Percentiles rank a stretch among this genome's conserved stretches.
phyloP scores from a whole-genome alignment of 2,888 invertebrate genomes.

The Carterocephalus palaemon region DNA sequence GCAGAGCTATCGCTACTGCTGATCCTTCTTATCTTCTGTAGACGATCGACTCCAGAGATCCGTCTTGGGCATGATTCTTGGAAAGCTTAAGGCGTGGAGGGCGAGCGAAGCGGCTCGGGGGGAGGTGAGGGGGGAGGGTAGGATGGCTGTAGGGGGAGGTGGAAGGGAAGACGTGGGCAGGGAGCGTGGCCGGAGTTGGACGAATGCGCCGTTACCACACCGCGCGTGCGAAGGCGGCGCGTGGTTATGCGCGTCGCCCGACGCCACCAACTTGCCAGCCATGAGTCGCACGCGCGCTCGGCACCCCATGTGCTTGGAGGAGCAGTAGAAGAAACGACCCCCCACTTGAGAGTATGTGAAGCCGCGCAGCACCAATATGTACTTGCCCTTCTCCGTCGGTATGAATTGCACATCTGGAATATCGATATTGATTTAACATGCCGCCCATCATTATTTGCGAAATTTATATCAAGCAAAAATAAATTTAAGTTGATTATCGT shows the following conservation, averaged over 20 bases:
- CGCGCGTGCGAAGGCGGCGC: conserved; percentile 70
- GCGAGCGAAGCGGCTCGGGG: conserved; percentile 56
- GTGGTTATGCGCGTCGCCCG: conserved; percentile 67
- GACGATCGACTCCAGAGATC: conserved; percentile 61
- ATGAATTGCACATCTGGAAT: conserved; percentile 73
- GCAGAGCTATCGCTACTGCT: too few relatives aligned
- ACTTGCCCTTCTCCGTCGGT: conserved; percentile 73
- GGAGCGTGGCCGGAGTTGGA: conserved; percentile 61
- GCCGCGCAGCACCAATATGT: conserved; percentile 68
- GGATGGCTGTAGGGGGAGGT: conserved; percentile 39
- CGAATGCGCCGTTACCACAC: conserved; percentile 72
- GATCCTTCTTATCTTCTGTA: conserved; percentile 58
- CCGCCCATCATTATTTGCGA: too few relatives aligned
- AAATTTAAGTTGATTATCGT: too few relatives aligned
- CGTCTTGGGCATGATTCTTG: conserved; percentile 65
- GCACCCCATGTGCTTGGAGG: conserved; percentile 73
- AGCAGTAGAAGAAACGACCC: conserved; percentile 73
- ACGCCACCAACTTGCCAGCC: conserved; percentile 61
- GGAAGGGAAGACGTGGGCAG: conserved; percentile 35
- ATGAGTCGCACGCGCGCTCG: conserved; percentile 63
- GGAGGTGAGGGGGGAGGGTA: conserved; percentile 52
- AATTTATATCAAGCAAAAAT: too few relatives aligned
- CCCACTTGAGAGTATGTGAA: conserved; percentile 74
- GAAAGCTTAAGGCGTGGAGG: conserved; percentile 62
- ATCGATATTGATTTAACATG: conserved; percentile 16